Evolutionary conservation across 2,797 vertebrate genomes (phyloP), one percentile per base, ranked within the genome.

Genomic region (Channa striata): DNA sequence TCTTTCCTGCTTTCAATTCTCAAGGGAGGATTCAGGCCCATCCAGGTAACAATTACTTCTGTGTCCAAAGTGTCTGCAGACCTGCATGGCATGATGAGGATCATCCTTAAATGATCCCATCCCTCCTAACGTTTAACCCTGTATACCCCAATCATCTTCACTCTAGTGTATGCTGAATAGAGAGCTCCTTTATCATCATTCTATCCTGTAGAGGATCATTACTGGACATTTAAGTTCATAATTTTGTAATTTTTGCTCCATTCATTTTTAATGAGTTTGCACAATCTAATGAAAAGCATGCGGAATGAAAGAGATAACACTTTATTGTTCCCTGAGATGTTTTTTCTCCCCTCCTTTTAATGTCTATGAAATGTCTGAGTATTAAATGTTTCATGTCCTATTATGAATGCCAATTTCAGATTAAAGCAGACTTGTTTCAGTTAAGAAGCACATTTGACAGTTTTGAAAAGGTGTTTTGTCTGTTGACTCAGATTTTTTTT

Each of bases 1-100:
- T 98, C 92, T 98, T 96, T 96, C 94, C 96, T 96, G 96, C 96
- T 97, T 87, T 96, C 96, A 93, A 92, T 93, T 92, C 94, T 96
- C 95, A 97, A 99, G 98, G 97, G 98, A 99, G 98, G 98, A 99
- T 99, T 99, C 98, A 98, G 98, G 95, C 97, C 98, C 75, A 94
- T 95, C 81, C 94, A 95, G 94, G 94, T 95, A 95, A 95, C 86
- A 58, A 72, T 84, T 70, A 67, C 69, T 62, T 87, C 67, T 77
- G 46, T 81, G 47, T 87, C 50, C 56, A 73, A 83, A 66, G 51
- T 87, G 75, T 89, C 78, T 73, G 60, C 79, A 87, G 87, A 90
- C 50, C 76, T 93, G 93, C 94, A 95, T 95, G 93, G 90, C 93
- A 94, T 93, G 90, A 89, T 46, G 68, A 66, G 80, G 83, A 81